Evolutionary conservation across 2,113 vertebrate genomes (phyloP).

Genomic region (Pteronura brasiliensis): DNA sequence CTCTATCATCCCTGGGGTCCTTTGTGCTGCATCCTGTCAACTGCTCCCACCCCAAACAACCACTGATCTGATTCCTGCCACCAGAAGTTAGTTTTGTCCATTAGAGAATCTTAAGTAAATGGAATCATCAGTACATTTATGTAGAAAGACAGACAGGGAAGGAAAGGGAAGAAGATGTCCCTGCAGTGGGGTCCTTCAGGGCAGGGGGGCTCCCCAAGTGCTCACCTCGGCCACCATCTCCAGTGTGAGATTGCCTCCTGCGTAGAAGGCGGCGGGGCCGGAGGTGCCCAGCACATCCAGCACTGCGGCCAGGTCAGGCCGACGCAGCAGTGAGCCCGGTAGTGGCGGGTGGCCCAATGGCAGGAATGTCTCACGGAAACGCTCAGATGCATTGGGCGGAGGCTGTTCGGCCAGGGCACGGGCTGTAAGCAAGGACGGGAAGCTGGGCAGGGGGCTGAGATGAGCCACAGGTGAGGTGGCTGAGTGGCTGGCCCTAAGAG

Average conservation of each 20-base stretch:
- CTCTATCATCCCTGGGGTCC: not conserved
- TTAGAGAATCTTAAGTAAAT: conserved; percentile 12
- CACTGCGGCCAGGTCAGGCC: conserved; percentile 89
- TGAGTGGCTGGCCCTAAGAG: not conserved
- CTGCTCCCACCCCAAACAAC: not conserved
- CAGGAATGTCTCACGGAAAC: conserved; percentile 91
- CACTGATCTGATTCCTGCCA: not conserved
- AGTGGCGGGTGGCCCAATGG: conserved; percentile 85
- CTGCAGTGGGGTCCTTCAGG: not conserved
- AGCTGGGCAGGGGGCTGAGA: not conserved
- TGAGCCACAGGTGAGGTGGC: not conserved
- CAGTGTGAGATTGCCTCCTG: conserved; percentile 90
- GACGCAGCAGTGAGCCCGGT: conserved; percentile 85
- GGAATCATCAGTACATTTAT: not conserved
- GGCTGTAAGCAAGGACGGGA: conserved; percentile 81
- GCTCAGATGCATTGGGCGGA: conserved; percentile 85
- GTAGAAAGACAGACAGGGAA: not conserved
- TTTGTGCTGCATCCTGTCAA: not conserved
- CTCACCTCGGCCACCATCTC: conserved; percentile 93
- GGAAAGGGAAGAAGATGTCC: not conserved
- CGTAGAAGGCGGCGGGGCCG: conserved; percentile 91
- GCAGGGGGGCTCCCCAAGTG: not conserved
- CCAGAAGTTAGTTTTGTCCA: not conserved
- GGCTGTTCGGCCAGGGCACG: conserved; percentile 88
- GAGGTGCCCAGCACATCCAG: conserved; percentile 87